These are phyloP conservation scores for Pseudomyrmex pallidus DNA, from an alignment of 1,140 invertebrate genomes.

Conservation along the genomic window DNA sequence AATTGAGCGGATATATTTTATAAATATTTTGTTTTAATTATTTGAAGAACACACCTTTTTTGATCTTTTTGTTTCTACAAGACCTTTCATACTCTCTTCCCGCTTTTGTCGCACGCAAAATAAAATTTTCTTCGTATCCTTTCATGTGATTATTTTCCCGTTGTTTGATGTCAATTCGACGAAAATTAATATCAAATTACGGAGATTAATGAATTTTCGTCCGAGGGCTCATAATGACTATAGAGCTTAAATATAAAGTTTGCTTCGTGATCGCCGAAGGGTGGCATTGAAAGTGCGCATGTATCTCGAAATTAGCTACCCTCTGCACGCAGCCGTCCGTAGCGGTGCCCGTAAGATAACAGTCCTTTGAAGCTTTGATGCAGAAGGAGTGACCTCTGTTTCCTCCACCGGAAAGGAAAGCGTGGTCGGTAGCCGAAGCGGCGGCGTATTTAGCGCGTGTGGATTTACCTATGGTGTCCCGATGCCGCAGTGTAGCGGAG, in stretches of 20 bases:
- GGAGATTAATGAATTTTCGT: not conserved
- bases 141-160: not conserved
- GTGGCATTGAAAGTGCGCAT: conserved; percentile 46
- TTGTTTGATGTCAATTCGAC: not conserved
- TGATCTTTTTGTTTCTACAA: not conserved
- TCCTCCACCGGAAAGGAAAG: conserved; percentile 63
- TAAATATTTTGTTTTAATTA: no score
- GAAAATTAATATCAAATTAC: conserved; percentile 20
- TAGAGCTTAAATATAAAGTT: conserved; percentile 14
- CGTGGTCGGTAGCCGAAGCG: conserved; percentile 61
- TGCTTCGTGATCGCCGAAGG: conserved; percentile 37
- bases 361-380: conserved; percentile 82
- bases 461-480: conserved; percentile 62
- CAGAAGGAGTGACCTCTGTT: conserved; percentile 70
- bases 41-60: not conserved
- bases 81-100: not conserved
- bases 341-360: conserved; percentile 76
- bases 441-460: conserved; percentile 61
- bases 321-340: conserved; percentile 36
- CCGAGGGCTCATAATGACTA: not conserved
- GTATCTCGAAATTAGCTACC: conserved; percentile 69
- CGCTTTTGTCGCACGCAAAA: no score
- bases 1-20: not conserved
- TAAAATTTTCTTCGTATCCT: not conserved
- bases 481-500: conserved; percentile 40